phyloP scores from a whole-genome alignment of 2,113 vertebrate species.

The Cervus canadensis region DNA sequence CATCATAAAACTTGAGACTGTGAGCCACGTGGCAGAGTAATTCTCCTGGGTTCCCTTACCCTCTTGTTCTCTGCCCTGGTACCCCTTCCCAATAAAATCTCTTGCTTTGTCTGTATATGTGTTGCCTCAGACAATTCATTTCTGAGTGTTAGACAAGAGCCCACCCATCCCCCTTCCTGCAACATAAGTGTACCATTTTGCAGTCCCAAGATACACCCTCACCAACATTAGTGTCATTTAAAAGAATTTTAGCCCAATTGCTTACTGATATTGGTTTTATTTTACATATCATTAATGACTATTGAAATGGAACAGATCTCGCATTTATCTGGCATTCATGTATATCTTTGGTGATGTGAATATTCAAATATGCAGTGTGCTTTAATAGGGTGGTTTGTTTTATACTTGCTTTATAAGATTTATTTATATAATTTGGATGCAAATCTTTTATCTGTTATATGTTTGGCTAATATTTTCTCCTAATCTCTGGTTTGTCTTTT shows the following conservation, averaged over 20 bases:
- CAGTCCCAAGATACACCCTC: not conserved
- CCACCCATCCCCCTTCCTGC: not conserved
- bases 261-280: not conserved
- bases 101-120: not conserved
- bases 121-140: not conserved
- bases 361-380: not conserved
- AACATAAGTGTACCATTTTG: not conserved
- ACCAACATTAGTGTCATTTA: not conserved
- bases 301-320: not conserved
- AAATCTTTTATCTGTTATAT: not conserved
- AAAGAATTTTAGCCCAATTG: not conserved
- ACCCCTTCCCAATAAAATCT: not conserved
- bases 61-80: not conserved
- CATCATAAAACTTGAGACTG: not conserved
- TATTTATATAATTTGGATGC: not conserved
- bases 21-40: not conserved
- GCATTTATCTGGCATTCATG: not conserved
- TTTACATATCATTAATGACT: not conserved
- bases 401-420: not conserved
- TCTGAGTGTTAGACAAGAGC: not conserved
- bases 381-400: not conserved
- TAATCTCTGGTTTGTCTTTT: not conserved
- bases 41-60: not conserved
- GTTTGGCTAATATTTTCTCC: not conserved
- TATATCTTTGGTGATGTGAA: not conserved